A percentile compares a stretch with the other conserved stretches of the same genome.
phyloP scores from a whole-genome alignment of 2,113 vertebrate genomes.

The Chionomys nivalis region DNA sequence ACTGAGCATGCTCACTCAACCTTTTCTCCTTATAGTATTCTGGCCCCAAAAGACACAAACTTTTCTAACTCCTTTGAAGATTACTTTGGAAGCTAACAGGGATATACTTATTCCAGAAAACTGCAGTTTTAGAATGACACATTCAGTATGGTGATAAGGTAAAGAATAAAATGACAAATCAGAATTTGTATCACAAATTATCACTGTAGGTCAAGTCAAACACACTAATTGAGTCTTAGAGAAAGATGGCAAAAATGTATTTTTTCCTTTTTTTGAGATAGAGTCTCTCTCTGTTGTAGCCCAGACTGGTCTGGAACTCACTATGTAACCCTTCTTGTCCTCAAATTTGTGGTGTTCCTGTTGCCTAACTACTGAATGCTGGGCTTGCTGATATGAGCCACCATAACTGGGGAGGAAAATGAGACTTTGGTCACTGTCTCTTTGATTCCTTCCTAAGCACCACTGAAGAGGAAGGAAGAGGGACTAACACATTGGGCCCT shows the following conservation, averaged over 20 bases:
- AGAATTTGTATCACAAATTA: not conserved
- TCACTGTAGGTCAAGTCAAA: not conserved
- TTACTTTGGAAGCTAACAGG: not conserved
- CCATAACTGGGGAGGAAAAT: not conserved
- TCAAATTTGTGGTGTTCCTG: not conserved
- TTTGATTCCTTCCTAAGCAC: not conserved
- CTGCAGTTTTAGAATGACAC: not conserved
- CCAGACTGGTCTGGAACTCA: not conserved
- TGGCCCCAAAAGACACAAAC: not conserved
- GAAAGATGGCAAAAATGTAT: not conserved
- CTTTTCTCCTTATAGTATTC: not conserved
- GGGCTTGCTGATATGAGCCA: not conserved
- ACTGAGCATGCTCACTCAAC: not conserved
- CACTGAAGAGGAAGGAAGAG: not conserved
- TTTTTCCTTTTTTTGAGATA: not conserved
- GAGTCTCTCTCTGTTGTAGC: not conserved
- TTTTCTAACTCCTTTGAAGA: not conserved
- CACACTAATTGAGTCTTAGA: not conserved
- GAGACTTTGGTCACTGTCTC: not conserved
- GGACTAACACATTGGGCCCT: not conserved
- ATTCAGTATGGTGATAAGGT: not conserved
- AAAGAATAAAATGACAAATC: not conserved
- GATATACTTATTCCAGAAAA: not conserved
- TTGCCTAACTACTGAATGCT: not conserved
- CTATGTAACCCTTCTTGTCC: not conserved